Percentiles rank a stretch among this genome's conserved stretches.
Conservation (phyloP, 2,113 vertebrate genomes). For the Rana temporaria region DNA sequence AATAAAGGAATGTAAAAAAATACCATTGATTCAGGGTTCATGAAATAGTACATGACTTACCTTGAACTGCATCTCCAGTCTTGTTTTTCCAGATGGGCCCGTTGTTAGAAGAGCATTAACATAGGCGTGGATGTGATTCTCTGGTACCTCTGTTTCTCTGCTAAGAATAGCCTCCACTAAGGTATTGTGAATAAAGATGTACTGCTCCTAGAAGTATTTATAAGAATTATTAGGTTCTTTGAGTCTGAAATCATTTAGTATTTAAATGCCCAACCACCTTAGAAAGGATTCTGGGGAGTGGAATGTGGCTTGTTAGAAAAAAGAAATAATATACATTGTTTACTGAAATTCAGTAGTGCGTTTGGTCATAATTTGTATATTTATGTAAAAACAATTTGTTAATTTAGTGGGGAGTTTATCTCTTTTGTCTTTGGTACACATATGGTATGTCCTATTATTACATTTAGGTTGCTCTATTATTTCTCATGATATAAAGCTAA, state of each 20-base stretch:
- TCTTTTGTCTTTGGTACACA: too few relatives aligned
- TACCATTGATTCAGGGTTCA: conserved; percentile 25
- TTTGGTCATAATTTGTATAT: too few relatives aligned
- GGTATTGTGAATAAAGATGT: conserved; percentile 92
- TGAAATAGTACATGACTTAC: conserved; percentile 68
- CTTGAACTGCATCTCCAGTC: conserved; percentile 91
- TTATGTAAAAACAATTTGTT: too few relatives aligned
- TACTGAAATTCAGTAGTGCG: too few relatives aligned
- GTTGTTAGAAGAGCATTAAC: conserved; percentile 89
- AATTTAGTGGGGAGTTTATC: too few relatives aligned
- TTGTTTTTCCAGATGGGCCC: conserved; percentile 82
- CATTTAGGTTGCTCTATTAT: too few relatives aligned
- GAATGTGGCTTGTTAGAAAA: neutral
- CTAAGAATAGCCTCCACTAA: conserved; percentile 89
- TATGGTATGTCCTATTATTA: too few relatives aligned
- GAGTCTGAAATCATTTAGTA: neutral
- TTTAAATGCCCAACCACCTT: neutral
- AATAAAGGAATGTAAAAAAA: conserved; percentile 34
- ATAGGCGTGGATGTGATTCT: conserved; percentile 84
- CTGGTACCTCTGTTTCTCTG: conserved; percentile 86
- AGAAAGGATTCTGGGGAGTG: neutral
- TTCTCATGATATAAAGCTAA: too few relatives aligned
- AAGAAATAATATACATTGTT: too few relatives aligned
- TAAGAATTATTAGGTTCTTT: neutral
- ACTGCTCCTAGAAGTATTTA: conserved; percentile 84